phyloP scores from a whole-genome alignment of 2,113 vertebrate species.

The Phodopus roborovskii region DNA sequence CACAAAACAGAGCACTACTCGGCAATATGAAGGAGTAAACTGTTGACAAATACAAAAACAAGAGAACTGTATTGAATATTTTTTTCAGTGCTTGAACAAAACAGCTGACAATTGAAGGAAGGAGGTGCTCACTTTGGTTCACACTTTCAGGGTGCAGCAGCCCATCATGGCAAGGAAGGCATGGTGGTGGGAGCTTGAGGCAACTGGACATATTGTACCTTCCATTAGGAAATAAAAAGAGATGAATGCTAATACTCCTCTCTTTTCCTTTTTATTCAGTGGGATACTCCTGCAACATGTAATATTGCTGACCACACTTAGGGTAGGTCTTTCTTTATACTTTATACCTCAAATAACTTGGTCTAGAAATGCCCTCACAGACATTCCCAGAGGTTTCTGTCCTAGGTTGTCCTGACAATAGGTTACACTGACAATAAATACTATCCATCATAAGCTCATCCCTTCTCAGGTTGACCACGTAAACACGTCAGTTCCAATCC shows the following conservation, averaged over 20 bases:
- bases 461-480: too few relatives aligned
- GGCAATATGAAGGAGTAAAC: background rate
- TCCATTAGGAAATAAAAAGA: background rate
- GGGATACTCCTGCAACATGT: too few relatives aligned
- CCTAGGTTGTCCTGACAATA: background rate
- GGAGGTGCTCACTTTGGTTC: background rate
- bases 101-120: background rate
- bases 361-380: background rate
- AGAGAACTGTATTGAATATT: too few relatives aligned
- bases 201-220: background rate
- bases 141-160: too few relatives aligned
- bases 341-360: background rate
- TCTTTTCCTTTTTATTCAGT: background rate
- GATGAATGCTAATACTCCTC: background rate
- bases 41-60: background rate
- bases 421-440: background rate
- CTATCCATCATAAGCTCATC: background rate
- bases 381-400: background rate
- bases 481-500: background rate
- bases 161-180: too few relatives aligned
- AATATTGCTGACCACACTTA: background rate
- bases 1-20: background rate
- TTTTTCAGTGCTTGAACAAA: background rate
- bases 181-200: background rate
- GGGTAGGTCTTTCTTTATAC: background rate